Base-by-base conservation (phyloP, 2,888 invertebrate species). In the Spilosoma lubricipeda region DNA sequence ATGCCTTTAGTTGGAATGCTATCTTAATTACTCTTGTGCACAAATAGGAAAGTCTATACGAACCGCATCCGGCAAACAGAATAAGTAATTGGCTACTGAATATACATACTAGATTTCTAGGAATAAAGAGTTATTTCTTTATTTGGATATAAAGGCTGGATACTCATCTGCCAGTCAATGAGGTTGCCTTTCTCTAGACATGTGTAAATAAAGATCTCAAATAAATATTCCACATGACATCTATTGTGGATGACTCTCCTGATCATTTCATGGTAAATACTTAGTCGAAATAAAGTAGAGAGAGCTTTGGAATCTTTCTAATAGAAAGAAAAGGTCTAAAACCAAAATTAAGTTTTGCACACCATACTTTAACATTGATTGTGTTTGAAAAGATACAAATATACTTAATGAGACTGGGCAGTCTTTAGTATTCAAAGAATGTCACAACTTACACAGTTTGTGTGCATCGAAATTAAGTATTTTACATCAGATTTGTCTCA, bases 131-230 rank as follows among this genome's bases (percentile, higher is more conserved):
- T 7, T 39, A 73, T 69, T 45, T 45, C 69, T 70, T 56, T 52
- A 48, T 73, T 73, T 65, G 52, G 52, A 20, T 20, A 27, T 18
- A 48, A 23, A 66, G 23, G 45, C 66, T 67, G 66, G 56, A 70
- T 30, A 42, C n/a, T 59, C 33, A 66, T 74, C 70, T 70, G 66
- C 66, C 65, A 66, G 56, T 74, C 73, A 74, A 74, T 67, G 73
- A 59, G 66, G 13, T n/a, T 70, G 69, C 48, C 33, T 69, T 30
- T 45, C 64, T 48, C 42, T 74, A 42, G 42, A 52, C 23, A 8
- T 33, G 18, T 27, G 45, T 74, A 70, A 56, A 66, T 66, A 59
- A 70, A 70, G 66, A 70, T 66, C 8, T 42, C 23, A 36, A 30
- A 33, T 67, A 59, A 59, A 45, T 42, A 59, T 59, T 67, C 33